Base-by-base conservation (phyloP, 2,113 vertebrate genomes). In the Colaptes auratus region DNA sequence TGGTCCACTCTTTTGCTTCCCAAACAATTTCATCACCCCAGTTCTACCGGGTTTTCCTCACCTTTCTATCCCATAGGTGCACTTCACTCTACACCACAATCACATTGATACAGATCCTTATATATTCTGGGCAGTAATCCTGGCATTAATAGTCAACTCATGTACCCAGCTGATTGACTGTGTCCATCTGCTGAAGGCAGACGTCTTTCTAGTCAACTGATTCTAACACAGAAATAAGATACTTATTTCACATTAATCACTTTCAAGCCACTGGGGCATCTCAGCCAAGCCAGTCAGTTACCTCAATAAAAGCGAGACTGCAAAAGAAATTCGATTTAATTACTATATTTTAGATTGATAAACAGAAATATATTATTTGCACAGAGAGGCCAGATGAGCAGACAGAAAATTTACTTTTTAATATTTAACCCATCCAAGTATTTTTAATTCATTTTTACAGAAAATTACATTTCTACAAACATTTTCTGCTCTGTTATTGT, bases 71-170 rank as follows among this genome's bases (percentile, higher is more conserved):
- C 10, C 0, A 0, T 15, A 65, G 23, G 20, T 90, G 39, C 4
- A 0, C 15, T 56, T 59, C 17, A 39, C 25, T 77, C n/a, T 24
- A 28, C 23, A 35, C 10, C 13, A 59, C n/a, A 91, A 33, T 1
- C 21, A 69, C 61, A 91, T 17, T 2, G 0, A 52, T 90, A n/a
- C n/a, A 63, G 39, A 9, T 5, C 1, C 36, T 84, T 42, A 50
- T 15, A 71, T 11, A 76, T 65, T 21, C 59, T 27, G 56, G 39
- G 46, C 59, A 84, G 44, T 24, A 89, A 61, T 69, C 19, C 16
- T 23, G 18, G 18, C n/a, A 58, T 14, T 65, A 63, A 15, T 1
- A 76, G 23, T 19, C 71, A 82, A 27, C 0, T 0, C 0, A 0
- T 55, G 60, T 65, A 82, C 65, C 33, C 10, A 73, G 9, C 35